Evolutionary conservation across 2,113 vertebrate genomes (phyloP).

Genomic region (Anarhynchus alexandrinus): DNA sequence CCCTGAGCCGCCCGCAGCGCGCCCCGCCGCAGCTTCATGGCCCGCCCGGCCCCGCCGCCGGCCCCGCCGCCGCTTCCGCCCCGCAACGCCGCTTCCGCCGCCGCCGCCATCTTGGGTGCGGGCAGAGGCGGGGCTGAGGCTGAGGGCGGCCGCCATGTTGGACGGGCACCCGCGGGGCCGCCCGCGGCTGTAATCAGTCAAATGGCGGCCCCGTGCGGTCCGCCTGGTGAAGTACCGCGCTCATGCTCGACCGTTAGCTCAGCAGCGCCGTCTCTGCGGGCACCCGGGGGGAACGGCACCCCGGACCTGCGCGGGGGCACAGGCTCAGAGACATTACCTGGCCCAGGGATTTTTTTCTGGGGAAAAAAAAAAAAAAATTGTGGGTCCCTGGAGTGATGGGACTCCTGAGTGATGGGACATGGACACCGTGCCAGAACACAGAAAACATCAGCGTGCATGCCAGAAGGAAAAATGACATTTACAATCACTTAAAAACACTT

Average conservation of each 20-base stretch:
- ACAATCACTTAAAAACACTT: neutral
- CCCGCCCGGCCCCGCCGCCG: neutral
- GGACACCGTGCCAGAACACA: neutral
- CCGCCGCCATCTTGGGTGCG: conserved; percentile 32
- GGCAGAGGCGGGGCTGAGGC: neutral
- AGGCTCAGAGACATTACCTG: too few species aligned
- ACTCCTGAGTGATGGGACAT: rapidly evolving
- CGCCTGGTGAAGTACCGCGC: rapidly evolving
- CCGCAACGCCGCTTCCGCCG: neutral
- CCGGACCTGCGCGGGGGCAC: rapidly evolving
- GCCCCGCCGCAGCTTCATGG: conserved; percentile 64
- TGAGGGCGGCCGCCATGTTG: conserved; percentile 24
- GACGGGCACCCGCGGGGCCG: neutral
- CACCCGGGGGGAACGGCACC: rapidly evolving
- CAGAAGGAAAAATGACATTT: neutral
- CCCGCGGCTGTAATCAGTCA: rapidly evolving
- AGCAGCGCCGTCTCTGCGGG: rapidly evolving
- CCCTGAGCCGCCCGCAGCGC: neutral
- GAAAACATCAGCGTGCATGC: rapidly evolving
- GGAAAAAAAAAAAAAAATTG: too few species aligned
- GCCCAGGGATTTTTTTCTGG: neutral
- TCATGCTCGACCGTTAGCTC: rapidly evolving
- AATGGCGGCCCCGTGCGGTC: neutral
- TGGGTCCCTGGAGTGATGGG: rapidly evolving
- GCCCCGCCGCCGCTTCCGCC: neutral